Conservation (phyloP, 2,797 vertebrate genomes). For the Pitangus sulphuratus region DNA sequence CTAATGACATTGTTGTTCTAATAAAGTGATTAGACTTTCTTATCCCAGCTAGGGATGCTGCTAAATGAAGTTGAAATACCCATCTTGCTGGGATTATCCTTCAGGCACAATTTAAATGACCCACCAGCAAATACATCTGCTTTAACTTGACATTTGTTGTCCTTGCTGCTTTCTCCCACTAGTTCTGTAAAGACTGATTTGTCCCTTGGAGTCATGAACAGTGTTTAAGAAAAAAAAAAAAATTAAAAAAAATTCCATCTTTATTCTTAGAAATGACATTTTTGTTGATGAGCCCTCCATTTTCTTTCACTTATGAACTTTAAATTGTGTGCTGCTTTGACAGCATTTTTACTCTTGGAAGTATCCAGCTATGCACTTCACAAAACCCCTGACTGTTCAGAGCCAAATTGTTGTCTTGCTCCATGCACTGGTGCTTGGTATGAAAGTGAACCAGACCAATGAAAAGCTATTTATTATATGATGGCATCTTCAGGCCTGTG, state of each 20-base stretch:
- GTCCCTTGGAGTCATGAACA: not conserved
- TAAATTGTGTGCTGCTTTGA: not conserved
- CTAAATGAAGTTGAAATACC: conserved; percentile 64
- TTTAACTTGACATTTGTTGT: conserved; percentile 73
- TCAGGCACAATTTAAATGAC: conserved; percentile 71
- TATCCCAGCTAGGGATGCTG: conserved; percentile 63
- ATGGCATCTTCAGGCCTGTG: not conserved
- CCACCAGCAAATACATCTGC: conserved; percentile 65
- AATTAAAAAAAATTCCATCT: not conserved
- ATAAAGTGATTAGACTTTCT: conserved; percentile 70
- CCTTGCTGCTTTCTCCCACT: conserved; percentile 62
- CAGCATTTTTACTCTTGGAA: not conserved
- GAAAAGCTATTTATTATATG: not conserved
- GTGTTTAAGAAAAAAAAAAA: not conserved
- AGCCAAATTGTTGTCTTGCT: not conserved
- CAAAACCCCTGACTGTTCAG: not conserved
- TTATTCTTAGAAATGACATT: not conserved
- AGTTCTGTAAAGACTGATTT: not conserved
- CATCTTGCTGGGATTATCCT: conserved; percentile 71
- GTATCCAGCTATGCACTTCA: not conserved
- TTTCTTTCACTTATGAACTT: conserved; percentile 1
- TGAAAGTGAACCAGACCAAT: not conserved
- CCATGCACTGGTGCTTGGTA: not conserved
- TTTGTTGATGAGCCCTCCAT: not conserved
- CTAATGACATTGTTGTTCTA: conserved; percentile 60